phyloP scores from a whole-genome alignment of 2,888 invertebrate genomes.

The Xestia ashworthii region DNA sequence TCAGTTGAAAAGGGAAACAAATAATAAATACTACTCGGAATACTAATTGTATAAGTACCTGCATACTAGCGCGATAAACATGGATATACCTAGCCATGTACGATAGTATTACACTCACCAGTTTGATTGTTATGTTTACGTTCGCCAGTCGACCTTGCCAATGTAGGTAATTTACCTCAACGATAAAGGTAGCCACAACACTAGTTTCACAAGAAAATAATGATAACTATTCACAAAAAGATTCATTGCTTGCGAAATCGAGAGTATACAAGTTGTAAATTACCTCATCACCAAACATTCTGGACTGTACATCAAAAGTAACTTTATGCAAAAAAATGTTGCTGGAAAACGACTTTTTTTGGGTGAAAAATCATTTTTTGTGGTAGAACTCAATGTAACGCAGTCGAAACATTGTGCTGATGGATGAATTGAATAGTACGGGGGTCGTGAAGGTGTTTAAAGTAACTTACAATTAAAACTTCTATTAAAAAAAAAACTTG shows the following conservation, averaged over 20 bases:
- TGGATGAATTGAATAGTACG: too few species aligned
- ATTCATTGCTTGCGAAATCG: conserved; percentile 6
- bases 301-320: too few species aligned
- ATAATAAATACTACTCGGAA: neutral
- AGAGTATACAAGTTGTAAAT: neutral
- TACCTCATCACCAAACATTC: too few species aligned
- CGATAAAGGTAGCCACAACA: conserved; percentile 29
- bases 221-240: neutral
- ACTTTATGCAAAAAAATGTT: too few species aligned
- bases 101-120: conserved; percentile 11
- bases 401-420: too few species aligned
- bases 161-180: conserved; percentile 33
- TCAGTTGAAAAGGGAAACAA: neutral
- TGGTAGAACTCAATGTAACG: too few species aligned
- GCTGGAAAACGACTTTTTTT: too few species aligned
- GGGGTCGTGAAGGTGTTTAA: too few species aligned
- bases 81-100: neutral
- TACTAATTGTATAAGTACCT: conserved; percentile 15
- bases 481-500: too few species aligned
- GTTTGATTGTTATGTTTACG: conserved; percentile 45
- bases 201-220: conserved; percentile 8
- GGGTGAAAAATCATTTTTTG: too few species aligned
- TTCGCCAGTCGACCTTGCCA: conserved; percentile 54
- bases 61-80: neutral
- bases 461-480: too few species aligned